A percentile compares a stretch with the other conserved stretches of the same genome.
phyloP scores from a whole-genome alignment of 2,888 invertebrate genomes.

The Opisthograptis luteolata region DNA sequence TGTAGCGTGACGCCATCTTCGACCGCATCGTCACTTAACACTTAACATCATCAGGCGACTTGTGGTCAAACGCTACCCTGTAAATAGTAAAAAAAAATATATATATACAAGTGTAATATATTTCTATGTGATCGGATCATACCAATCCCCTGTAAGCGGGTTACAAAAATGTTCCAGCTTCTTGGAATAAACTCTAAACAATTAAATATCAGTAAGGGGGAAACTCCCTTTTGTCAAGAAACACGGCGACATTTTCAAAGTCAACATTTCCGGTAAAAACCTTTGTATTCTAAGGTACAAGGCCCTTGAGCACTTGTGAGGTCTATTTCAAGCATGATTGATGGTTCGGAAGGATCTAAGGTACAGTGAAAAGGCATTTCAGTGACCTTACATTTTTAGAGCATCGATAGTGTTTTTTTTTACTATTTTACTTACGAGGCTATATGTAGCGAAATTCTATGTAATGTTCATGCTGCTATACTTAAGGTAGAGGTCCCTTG shows the following conservation, averaged over 20 bases:
- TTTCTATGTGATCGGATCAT: too few species aligned
- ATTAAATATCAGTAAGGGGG: constrained; percentile 2
- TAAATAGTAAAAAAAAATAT: too few species aligned
- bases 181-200: background rate
- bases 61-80: too few species aligned
- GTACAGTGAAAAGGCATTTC: constrained; percentile 19
- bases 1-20: too few species aligned
- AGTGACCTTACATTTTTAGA: background rate
- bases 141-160: background rate
- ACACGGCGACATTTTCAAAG: constrained; percentile 7
- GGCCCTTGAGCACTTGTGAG: constrained; percentile 14
- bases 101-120: too few species aligned
- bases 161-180: background rate
- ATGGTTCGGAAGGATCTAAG: constrained; percentile 16
- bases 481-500: too few species aligned
- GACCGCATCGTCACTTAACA: too few species aligned
- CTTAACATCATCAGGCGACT: too few species aligned
- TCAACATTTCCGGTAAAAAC: constrained; percentile 11
- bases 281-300: constrained; percentile 15
- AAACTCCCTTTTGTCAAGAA: constrained; percentile 4
- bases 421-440: too few species aligned
- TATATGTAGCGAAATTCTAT: too few species aligned
- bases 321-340: constrained; percentile 22
- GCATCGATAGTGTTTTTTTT: constrained; percentile 15
- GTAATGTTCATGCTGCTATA: too few species aligned